These are phyloP conservation scores for Reticulitermes speratus DNA, from an alignment of 1,140 invertebrate species.

Conservation along the genomic window DNA sequence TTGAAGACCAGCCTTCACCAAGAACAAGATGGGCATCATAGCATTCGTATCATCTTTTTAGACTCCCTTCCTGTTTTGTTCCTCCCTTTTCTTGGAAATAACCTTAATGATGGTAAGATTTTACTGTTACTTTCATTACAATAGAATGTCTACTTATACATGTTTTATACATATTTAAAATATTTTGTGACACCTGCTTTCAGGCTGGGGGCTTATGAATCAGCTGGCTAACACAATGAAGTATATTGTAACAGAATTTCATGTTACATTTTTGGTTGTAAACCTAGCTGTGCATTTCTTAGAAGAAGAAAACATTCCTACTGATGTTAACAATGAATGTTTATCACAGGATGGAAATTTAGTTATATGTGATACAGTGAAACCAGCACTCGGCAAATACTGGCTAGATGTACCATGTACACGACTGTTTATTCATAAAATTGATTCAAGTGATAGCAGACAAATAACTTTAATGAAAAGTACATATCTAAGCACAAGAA, in stretches of 20 bases:
- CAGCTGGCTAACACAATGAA: constrained; percentile 55
- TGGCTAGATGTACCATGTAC: constrained; percentile 48
- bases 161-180: background rate
- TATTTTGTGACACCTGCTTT: constrained; percentile 36
- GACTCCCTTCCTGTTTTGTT: constrained; percentile 61
- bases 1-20: constrained; percentile 29
- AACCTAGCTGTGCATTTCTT: constrained; percentile 59
- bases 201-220: constrained; percentile 50
- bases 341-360: constrained; percentile 1
- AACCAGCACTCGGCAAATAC: constrained; percentile 48
- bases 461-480: background rate
- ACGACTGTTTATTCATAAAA: constrained; percentile 44
- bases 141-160: background rate
- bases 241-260: constrained; percentile 53
- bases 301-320: constrained; percentile 47
- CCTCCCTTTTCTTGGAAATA: constrained; percentile 39
- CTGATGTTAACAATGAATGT: background rate
- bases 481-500: background rate
- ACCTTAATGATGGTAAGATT: constrained; percentile 34
- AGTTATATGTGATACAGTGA: constrained; percentile 35
- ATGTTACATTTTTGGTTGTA: constrained; percentile 55
- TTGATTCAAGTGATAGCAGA: constrained; percentile 27
- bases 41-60: constrained; percentile 58
- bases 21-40: constrained; percentile 42
- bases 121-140: background rate